A percentile compares a stretch with the other conserved stretches of the same genome.
phyloP scores from a whole-genome alignment of 2,797 vertebrate genomes.

The Hydrophis major region DNA sequence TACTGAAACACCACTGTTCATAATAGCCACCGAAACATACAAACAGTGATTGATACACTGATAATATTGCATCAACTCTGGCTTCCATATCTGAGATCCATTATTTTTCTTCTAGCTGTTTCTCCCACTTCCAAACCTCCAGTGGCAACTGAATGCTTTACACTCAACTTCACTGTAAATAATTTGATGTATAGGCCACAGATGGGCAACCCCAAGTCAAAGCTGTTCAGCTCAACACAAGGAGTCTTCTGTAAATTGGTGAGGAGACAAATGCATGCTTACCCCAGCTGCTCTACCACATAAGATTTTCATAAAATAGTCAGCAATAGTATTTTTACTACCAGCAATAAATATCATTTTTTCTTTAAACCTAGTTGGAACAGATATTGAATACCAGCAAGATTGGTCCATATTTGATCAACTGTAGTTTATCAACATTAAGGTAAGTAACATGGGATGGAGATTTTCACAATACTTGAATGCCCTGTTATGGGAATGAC shows the following conservation, averaged over 20 bases:
- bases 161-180: constrained; percentile 67
- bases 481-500: background rate
- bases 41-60: background rate
- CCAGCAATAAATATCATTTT: background rate
- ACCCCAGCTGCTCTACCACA: rapidly evolving
- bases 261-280: constrained; percentile 26
- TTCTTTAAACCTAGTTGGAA: background rate
- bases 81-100: background rate
- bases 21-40: background rate
- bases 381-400: background rate
- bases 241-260: constrained; percentile 62
- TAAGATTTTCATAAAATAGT: background rate
- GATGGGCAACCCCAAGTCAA: constrained; percentile 57
- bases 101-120: background rate
- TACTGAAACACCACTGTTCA: background rate
- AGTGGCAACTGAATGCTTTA: constrained; percentile 16
- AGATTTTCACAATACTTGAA: background rate
- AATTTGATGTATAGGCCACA: constrained; percentile 65
- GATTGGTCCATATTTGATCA: background rate
- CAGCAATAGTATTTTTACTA: background rate
- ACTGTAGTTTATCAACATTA: background rate
- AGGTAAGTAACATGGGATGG: background rate
- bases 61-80: background rate
- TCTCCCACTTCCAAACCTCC: background rate
- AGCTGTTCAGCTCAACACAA: constrained; percentile 61